phyloP scores from a whole-genome alignment of 2,113 vertebrate species.

The Dissostichus mawsoni region DNA sequence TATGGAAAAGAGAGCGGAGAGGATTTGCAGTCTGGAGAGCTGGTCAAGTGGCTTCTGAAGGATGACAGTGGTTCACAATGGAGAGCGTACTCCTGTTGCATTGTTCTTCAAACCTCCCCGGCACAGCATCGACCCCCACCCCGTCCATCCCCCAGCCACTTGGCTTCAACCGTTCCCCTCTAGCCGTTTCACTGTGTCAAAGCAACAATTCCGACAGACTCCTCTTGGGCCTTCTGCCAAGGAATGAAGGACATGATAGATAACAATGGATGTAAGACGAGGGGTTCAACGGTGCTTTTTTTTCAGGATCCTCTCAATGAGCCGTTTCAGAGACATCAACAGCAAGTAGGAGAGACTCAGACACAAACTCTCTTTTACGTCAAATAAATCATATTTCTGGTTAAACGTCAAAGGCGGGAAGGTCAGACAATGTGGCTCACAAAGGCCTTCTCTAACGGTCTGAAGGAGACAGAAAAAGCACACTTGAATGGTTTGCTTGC shows the following conservation, averaged over 20 bases:
- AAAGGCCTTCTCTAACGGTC: conserved; percentile 44
- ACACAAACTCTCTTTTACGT: conserved; percentile 12
- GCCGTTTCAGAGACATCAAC: conserved; percentile 28
- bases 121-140: conserved; percentile 45
- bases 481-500: conserved; percentile 77
- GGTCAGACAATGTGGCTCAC: conserved; percentile 44
- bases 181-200: conserved; percentile 67
- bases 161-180: conserved; percentile 71
- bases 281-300: conserved; percentile 38
- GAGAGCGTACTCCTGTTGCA: conserved; percentile 78
- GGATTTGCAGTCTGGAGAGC: conserved; percentile 82
- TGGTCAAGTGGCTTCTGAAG: conserved; percentile 79
- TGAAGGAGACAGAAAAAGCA: conserved; percentile 62
- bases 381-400: conserved; percentile 51
- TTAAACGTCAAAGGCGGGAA: conserved; percentile 19
- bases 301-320: conserved; percentile 43
- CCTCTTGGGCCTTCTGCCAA: conserved; percentile 67
- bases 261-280: conserved; percentile 60
- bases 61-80: conserved; percentile 83
- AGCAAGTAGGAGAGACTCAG: neutral
- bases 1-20: conserved; percentile 73
- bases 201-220: conserved; percentile 70
- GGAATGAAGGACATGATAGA: conserved; percentile 72
- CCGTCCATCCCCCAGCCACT: conserved; percentile 50
- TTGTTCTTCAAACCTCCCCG: conserved; percentile 59